These are phyloP conservation scores for Arnoldichthys spilopterus DNA, from an alignment of 2,797 vertebrate species.

Conservation along the genomic window DNA sequence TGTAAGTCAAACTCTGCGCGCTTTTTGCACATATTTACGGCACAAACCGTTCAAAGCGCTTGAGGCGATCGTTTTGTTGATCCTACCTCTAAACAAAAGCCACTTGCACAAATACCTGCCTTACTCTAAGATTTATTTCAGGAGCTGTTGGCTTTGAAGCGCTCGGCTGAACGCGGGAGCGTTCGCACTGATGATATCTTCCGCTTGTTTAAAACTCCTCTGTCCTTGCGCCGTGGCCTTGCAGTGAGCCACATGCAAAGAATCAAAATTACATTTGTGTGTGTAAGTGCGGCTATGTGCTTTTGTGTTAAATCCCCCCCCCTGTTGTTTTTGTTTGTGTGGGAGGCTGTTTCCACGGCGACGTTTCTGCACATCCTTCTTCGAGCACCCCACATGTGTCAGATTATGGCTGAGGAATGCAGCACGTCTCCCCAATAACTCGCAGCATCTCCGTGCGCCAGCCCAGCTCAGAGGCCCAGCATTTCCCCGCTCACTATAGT, in stretches of 20 bases:
- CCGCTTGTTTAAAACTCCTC: conserved; percentile 64
- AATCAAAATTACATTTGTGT: conserved; percentile 50
- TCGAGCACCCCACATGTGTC: conserved; percentile 81
- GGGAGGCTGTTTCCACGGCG: conserved; percentile 73
- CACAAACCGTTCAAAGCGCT: background rate
- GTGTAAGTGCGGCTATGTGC: conserved; percentile 33
- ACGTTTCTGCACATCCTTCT: conserved; percentile 72
- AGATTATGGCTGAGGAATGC: conserved; percentile 69
- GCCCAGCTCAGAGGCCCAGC: conserved; percentile 24
- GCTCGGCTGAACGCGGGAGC: conserved; percentile 2
- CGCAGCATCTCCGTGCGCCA: conserved; percentile 58
- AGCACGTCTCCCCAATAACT: conserved; percentile 61
- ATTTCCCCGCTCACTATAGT: background rate
- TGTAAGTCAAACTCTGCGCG: background rate
- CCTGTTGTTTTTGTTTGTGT: conserved; percentile 76
- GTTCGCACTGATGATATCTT: conserved; percentile 51
- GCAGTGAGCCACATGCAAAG: conserved; percentile 72
- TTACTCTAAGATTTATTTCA: conserved; percentile 24
- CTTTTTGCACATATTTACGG: background rate
- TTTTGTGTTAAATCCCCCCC: conserved; percentile 9
- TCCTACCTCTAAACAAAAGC: conserved; percentile 12
- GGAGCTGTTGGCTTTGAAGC: conserved; percentile 15
- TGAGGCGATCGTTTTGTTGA: background rate
- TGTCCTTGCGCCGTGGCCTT: conserved; percentile 63
- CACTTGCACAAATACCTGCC: conserved; percentile 22